Percentiles rank a stretch among this genome's conserved stretches.
Evolutionary conservation across 1,140 invertebrate species (phyloP).

Genomic region (Aphaenogaster ashmeadi): DNA sequence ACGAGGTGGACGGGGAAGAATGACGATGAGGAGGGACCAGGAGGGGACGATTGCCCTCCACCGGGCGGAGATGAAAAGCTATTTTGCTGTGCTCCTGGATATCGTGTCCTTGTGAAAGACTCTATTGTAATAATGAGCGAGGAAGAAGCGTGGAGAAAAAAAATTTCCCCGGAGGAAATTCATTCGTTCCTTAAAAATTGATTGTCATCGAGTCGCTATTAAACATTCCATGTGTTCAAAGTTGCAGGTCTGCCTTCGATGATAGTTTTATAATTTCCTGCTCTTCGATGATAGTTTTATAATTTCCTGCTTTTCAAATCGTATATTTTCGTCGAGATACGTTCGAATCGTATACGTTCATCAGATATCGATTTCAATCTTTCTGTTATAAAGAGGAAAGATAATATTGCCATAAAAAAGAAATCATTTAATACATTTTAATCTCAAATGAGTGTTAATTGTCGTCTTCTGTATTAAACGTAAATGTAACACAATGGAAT

Average conservation of each 20-base stretch:
- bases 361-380: slow-evolving; percentile 11
- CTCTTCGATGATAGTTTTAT: slow-evolving; percentile 9
- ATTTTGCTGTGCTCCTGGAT: slow-evolving; percentile 70
- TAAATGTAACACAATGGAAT: neutral
- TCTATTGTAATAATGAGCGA: slow-evolving; percentile 72
- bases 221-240: slow-evolving; percentile 14
- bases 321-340: neutral
- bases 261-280: slow-evolving; percentile 30
- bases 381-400: neutral
- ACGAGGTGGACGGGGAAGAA: slow-evolving; percentile 43
- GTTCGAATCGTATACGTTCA: neutral
- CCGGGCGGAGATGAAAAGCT: slow-evolving; percentile 71
- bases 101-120: slow-evolving; percentile 70
- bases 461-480: neutral
- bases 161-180: slow-evolving; percentile 35
- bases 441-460: neutral
- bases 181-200: slow-evolving; percentile 65
- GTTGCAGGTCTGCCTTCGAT: neutral
- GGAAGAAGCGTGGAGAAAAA: slow-evolving; percentile 4
- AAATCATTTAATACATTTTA: neutral
- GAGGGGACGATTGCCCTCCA: slow-evolving; percentile 63
- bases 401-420: neutral
- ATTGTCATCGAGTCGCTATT: slow-evolving; percentile 58
- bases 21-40: slow-evolving; percentile 10
- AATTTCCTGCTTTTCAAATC: slow-evolving; percentile 34